Percentiles rank a stretch among this genome's conserved stretches.
Evolutionary conservation across 2,797 vertebrate species (phyloP).

Genomic region (Ataeniobius toweri): DNA sequence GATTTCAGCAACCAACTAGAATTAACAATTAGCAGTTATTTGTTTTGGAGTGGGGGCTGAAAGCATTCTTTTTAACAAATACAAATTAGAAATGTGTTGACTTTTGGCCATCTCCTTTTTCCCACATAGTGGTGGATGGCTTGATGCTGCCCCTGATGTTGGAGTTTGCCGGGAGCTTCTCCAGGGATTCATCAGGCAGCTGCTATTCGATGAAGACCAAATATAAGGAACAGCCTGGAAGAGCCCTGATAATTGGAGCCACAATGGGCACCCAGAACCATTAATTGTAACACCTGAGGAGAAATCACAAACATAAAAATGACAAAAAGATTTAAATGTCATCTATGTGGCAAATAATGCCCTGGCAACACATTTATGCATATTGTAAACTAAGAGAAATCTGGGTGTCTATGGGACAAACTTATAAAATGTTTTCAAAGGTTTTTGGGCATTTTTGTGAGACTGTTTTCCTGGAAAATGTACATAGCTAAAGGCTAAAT

Average conservation of each 20-base stretch:
- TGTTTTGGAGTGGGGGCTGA: background rate
- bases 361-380: background rate
- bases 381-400: background rate
- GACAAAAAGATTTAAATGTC: background rate
- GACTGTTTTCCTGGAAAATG: too few relatives aligned
- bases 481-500: background rate
- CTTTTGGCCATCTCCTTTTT: conserved; percentile 36
- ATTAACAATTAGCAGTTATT: background rate
- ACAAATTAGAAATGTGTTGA: conserved; percentile 33
- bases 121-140: background rate
- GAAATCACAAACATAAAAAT: conserved; percentile 7
- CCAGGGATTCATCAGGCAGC: conserved; percentile 63
- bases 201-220: conserved; percentile 82
- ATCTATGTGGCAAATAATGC: background rate
- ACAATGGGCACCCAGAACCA: conserved; percentile 89
- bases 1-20: background rate
- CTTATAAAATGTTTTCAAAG: background rate
- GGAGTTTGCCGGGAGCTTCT: background rate
- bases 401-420: background rate
- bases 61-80: background rate
- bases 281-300: conserved; percentile 78
- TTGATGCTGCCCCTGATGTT: conserved; percentile 36
- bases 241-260: conserved; percentile 78
- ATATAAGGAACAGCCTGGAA: conserved; percentile 76
- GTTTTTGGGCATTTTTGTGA: too few relatives aligned